phyloP scores from a whole-genome alignment of 2,113 vertebrate species.

The Oncorhynchus keta region DNA sequence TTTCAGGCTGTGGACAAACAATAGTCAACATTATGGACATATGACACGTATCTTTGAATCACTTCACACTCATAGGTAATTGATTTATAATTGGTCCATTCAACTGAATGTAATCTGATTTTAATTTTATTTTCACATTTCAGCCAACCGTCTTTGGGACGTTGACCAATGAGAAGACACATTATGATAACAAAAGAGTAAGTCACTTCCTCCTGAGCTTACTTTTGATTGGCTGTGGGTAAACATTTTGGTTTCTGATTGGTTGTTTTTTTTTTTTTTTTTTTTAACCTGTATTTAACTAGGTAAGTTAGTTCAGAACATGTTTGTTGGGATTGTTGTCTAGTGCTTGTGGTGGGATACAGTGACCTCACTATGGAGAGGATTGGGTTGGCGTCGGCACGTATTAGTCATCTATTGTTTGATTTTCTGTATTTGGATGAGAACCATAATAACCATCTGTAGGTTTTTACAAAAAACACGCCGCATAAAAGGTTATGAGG shows the following conservation, averaged over 20 bases:
- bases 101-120: slow-evolving; percentile 10
- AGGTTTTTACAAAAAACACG: background rate
- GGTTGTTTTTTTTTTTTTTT: background rate
- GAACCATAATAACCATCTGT: background rate
- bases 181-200: slow-evolving; percentile 63
- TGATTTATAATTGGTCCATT: background rate
- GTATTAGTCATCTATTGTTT: too few species aligned
- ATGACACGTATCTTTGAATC: too few species aligned
- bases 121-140: slow-evolving; percentile 37
- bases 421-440: background rate
- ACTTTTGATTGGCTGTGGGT: background rate
- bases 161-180: slow-evolving; percentile 58
- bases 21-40: too few species aligned
- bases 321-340: background rate
- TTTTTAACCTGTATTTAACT: too few species aligned
- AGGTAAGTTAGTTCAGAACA: too few species aligned
- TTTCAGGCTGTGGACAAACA: too few species aligned
- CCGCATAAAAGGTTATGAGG: too few species aligned
- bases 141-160: slow-evolving; percentile 67
- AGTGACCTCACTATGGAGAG: background rate
- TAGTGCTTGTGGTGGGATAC: background rate
- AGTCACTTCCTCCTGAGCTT: slow-evolving; percentile 9
- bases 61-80: too few species aligned
- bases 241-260: slow-evolving; percentile 1
- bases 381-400: background rate